A percentile compares a stretch with the other conserved stretches of the same genome.
Conservation (phyloP, 2,797 vertebrate species). For the Anableps anableps region DNA sequence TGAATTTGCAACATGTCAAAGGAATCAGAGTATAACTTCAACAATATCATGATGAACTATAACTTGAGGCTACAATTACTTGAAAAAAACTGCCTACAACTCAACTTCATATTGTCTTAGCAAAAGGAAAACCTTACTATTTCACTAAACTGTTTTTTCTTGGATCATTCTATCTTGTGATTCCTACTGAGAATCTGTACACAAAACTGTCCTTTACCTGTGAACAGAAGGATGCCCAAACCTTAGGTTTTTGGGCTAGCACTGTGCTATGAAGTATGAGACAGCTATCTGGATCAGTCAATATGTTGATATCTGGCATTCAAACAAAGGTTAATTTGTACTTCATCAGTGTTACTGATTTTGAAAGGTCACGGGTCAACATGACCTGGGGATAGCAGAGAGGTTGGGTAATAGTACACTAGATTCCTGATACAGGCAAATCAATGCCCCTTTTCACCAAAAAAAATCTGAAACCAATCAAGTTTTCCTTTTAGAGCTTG, state of each 20-base stretch:
- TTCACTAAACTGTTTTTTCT: background rate
- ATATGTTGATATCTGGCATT: background rate
- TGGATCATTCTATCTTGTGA: background rate
- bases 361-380: slow-evolving; percentile 10
- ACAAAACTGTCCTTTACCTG: background rate
- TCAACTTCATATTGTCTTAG: background rate
- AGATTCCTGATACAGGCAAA: background rate
- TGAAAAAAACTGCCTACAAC: background rate
- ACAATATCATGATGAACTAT: background rate
- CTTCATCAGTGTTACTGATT: background rate
- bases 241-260: background rate
- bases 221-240: background rate
- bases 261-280: background rate
- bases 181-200: background rate
- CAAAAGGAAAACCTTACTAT: background rate
- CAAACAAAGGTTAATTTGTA: background rate
- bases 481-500: background rate
- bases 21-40: background rate
- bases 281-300: background rate
- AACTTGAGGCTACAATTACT: background rate
- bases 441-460: background rate
- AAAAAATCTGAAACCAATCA: background rate
- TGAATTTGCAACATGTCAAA: background rate
- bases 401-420: background rate
- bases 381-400: slow-evolving; percentile 2